A percentile compares a stretch with the other conserved stretches of the same genome.
Conservation (phyloP, 2,888 invertebrate genomes). For the Platycheirus rosarum region DNA sequence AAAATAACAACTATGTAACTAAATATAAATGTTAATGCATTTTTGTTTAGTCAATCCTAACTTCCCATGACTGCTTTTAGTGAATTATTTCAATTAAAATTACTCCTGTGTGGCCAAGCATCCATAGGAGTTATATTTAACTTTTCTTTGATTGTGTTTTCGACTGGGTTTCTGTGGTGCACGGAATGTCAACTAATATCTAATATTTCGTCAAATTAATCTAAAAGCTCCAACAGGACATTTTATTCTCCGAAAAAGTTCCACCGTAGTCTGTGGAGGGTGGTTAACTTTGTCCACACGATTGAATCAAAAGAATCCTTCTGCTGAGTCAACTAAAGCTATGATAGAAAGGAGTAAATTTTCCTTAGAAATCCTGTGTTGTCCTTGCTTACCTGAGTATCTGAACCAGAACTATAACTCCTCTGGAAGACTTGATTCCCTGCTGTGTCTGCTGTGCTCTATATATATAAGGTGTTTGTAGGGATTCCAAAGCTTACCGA, state of each 20-base stretch:
- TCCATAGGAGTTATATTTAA: slow-evolving; percentile 32
- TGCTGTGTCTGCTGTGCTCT: background rate
- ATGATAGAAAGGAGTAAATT: slow-evolving; percentile 19
- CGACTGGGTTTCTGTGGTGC: background rate
- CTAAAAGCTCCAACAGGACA: slow-evolving; percentile 33
- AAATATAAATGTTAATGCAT: too few relatives aligned
- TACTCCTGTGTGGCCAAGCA: slow-evolving; percentile 32
- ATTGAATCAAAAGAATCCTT: slow-evolving; percentile 6
- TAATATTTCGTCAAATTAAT: slow-evolving; percentile 49
- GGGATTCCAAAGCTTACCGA: background rate
- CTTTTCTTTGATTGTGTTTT: background rate
- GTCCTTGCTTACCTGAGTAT: background rate
- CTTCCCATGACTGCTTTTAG: slow-evolving; percentile 40
- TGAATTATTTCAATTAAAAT: slow-evolving; percentile 59
- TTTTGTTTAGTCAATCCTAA: slow-evolving; percentile 40
- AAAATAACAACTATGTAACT: background rate
- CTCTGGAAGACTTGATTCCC: slow-evolving; percentile 21
- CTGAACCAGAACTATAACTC: background rate
- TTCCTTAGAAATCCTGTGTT: slow-evolving; percentile 18
- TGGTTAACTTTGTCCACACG: slow-evolving; percentile 9
- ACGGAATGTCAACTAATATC: background rate
- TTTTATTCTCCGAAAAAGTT: slow-evolving; percentile 13
- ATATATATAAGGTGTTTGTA: slow-evolving; percentile 27
- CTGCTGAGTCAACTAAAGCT: slow-evolving; percentile 35
- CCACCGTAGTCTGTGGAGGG: background rate